Evolutionary conservation across 2,797 vertebrate species (phyloP).

Genomic region (Amblyopsis hoosieri): DNA sequence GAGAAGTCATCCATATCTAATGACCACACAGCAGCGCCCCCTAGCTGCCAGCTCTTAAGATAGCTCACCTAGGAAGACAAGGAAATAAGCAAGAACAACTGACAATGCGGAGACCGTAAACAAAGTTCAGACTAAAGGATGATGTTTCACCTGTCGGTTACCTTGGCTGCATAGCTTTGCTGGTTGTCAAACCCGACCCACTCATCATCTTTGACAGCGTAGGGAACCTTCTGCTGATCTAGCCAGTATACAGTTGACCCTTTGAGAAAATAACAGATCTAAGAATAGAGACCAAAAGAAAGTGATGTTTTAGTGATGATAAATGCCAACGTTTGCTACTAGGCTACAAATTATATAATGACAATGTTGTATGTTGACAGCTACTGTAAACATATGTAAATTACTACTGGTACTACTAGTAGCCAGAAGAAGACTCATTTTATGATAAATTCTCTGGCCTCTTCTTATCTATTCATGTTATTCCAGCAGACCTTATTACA

Average conservation of each 20-base stretch:
- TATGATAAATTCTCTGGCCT: neutral
- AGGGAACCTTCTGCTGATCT: slow-evolving; percentile 76
- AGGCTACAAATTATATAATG: too few species aligned
- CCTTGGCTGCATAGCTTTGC: slow-evolving; percentile 79
- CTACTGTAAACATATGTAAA: too few species aligned
- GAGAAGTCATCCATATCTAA: slow-evolving; percentile 72
- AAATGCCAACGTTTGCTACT: neutral
- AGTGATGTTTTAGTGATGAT: neutral
- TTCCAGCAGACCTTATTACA: too few species aligned
- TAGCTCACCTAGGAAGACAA: slow-evolving; percentile 49
- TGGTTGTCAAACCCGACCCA: slow-evolving; percentile 84
- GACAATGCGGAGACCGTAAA: neutral
- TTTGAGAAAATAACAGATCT: slow-evolving; percentile 79
- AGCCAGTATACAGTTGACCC: slow-evolving; percentile 74
- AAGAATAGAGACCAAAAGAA: slow-evolving; percentile 2
- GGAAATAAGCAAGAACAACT: neutral
- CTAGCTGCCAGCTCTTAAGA: slow-evolving; percentile 48
- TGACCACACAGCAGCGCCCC: slow-evolving; percentile 65
- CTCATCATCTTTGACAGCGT: slow-evolving; percentile 69
- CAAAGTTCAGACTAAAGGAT: neutral
- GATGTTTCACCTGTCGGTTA: slow-evolving; percentile 40
- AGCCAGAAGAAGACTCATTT: neutral
- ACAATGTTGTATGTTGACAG: too few species aligned
- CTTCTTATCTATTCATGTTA: too few species aligned
- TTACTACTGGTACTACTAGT: too few species aligned